These are phyloP conservation scores for Brachyhypopomus occidentalis DNA, from an alignment of 2,113 vertebrate genomes.

Conservation along the genomic window DNA sequence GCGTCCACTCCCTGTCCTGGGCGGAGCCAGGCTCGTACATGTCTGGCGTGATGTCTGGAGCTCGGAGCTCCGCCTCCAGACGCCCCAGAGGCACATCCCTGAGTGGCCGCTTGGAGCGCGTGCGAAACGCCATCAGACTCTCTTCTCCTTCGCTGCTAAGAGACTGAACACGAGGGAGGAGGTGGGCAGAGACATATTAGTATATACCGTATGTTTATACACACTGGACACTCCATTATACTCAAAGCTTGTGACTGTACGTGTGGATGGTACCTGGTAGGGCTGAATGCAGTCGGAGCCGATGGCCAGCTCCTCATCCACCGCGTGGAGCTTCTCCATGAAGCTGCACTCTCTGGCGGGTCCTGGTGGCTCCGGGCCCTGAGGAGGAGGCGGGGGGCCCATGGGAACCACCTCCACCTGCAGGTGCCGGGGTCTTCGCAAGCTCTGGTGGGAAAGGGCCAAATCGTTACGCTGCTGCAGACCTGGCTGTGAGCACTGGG, in stretches of 20 bases:
- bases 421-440: conserved; percentile 68
- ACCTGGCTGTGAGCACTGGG: neutral
- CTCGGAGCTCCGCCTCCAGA: conserved; percentile 89
- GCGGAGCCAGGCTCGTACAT: conserved; percentile 87
- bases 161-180: conserved; percentile 24
- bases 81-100: conserved; percentile 86
- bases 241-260: too few species aligned
- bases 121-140: conserved; percentile 87
- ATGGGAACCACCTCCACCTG: conserved; percentile 81
- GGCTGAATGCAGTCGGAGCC: conserved; percentile 84
- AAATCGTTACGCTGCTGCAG: neutral
- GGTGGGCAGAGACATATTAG: neutral
- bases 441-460: conserved; percentile 32
- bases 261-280: conserved; percentile 79
- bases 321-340: conserved; percentile 92
- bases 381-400: conserved; percentile 88
- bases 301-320: conserved; percentile 89
- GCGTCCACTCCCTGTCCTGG: conserved; percentile 92
- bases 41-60: conserved; percentile 93
- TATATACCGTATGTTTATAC: neutral
- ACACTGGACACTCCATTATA: too few species aligned
- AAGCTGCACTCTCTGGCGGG: conserved; percentile 82
- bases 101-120: conserved; percentile 88
- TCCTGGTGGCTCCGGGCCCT: conserved; percentile 33
- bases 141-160: conserved; percentile 59